Percentiles rank a stretch among this genome's conserved stretches.
These are phyloP conservation scores for Gila robusta DNA, from an alignment of 2,797 vertebrate genomes.

Conservation along the genomic window DNA sequence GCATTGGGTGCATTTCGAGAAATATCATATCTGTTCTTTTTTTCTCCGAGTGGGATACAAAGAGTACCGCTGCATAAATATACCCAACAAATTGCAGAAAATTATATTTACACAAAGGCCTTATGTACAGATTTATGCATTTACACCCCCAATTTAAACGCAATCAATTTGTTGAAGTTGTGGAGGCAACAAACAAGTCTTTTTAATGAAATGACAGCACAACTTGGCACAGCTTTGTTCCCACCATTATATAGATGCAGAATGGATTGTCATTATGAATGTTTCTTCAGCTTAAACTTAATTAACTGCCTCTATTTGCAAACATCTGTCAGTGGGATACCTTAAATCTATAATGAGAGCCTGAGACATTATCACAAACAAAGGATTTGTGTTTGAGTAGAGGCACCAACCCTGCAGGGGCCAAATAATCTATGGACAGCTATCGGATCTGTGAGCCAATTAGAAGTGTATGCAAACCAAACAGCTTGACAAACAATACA, in stretches of 20 bases:
- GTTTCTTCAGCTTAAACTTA: conserved; percentile 26
- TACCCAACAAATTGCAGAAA: conserved; percentile 6
- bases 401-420: conserved; percentile 12
- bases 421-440: conserved; percentile 28
- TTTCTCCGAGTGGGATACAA: not conserved
- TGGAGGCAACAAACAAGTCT: not conserved
- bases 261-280: conserved; percentile 26
- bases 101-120: conserved; percentile 23
- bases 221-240: conserved; percentile 18
- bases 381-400: conserved; percentile 26
- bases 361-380: conserved; percentile 31
- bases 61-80: not conserved
- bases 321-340: conserved; percentile 27
- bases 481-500: conserved; percentile 6
- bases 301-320: conserved; percentile 26
- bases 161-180: not conserved
- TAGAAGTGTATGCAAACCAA: conserved; percentile 10
- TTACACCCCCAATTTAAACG: not conserved
- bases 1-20: not conserved
- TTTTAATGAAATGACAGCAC: conserved; percentile 9
- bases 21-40: not conserved
- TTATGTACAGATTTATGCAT: not conserved
- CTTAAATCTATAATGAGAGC: conserved; percentile 14
- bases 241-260: conserved; percentile 13
- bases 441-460: conserved; percentile 16